These are phyloP conservation scores for Liopterus haemorrhoidalis DNA, from an alignment of 2,888 invertebrate genomes.

Conservation along the genomic window DNA sequence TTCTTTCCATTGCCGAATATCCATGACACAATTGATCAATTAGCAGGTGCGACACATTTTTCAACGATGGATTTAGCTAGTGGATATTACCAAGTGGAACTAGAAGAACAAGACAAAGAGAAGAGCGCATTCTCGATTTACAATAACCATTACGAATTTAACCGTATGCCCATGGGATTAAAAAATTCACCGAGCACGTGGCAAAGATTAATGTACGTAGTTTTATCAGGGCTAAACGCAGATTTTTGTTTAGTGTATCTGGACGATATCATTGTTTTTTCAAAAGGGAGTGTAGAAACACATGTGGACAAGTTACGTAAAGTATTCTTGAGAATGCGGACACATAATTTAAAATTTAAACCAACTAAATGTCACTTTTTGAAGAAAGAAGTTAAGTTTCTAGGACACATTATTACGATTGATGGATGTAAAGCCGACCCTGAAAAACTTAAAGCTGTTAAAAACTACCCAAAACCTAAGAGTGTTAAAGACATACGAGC, in stretches of 20 bases:
- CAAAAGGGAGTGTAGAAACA: constrained; percentile 10
- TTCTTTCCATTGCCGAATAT: constrained; percentile 31
- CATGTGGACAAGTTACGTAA: constrained; percentile 4
- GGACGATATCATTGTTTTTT: constrained; percentile 29
- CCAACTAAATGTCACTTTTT: constrained; percentile 30
- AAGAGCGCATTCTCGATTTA: constrained; percentile 32
- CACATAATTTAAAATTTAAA: constrained; percentile 25
- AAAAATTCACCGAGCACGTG: constrained; percentile 38
- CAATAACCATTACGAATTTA: constrained; percentile 31
- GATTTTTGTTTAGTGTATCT: constrained; percentile 25
- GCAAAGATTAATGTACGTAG: constrained; percentile 36
- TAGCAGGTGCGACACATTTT: constrained; percentile 32
- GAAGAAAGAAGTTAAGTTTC: constrained; percentile 22
- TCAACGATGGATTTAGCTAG: constrained; percentile 33
- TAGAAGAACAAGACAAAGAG: constrained; percentile 25
- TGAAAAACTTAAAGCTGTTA: too few relatives aligned
- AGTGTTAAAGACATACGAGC: too few relatives aligned
- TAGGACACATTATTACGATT: too few relatives aligned
- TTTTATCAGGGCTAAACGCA: constrained; percentile 32
- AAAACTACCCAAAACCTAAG: too few relatives aligned
- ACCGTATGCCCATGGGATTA: constrained; percentile 36
- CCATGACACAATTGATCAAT: constrained; percentile 32
- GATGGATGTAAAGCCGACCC: too few relatives aligned
- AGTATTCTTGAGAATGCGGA: constrained; percentile 8
- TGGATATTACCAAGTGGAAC: constrained; percentile 33